Evolutionary conservation across 92 coral and sea anemone species (phyloP).

Genomic region (Ricordea florida): DNA sequence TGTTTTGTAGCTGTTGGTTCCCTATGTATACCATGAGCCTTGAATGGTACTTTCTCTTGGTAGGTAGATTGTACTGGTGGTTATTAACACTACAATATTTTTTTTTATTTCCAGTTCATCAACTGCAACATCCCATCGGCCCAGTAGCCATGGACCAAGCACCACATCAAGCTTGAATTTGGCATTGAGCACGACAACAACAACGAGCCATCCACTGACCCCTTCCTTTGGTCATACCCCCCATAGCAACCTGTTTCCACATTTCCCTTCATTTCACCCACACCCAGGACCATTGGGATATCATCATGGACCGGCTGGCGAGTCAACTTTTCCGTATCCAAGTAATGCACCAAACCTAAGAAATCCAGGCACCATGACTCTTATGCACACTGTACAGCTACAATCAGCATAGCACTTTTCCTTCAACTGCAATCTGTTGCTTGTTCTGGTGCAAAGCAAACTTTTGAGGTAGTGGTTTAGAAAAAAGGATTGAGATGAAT

Average conservation of each 20-base stretch:
- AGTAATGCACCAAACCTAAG: constrained; percentile 64
- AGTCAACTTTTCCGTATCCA: constrained; percentile 76
- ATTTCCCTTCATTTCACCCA: constrained; percentile 79
- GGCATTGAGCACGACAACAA: constrained; percentile 70
- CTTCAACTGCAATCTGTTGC: no score
- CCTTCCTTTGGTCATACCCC: constrained; percentile 72
- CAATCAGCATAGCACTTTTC: no score
- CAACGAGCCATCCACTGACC: constrained; percentile 78
- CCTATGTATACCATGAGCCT: no score
- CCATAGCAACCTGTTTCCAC: constrained; percentile 79
- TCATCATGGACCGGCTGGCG: constrained; percentile 76
- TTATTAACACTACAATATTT: no score
- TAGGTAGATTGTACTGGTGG: no score
- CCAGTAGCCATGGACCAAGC: constrained; percentile 60
- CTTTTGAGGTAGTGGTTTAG: no score
- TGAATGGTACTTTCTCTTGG: no score
- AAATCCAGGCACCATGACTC: constrained; percentile 11
- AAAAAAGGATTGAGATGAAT: no score
- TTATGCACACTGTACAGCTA: no score
- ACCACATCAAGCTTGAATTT: constrained; percentile 45
- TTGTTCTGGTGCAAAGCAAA: no score
- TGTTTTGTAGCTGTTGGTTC: no score
- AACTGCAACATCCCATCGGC: constrained; percentile 59
- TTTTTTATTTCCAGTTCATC: constrained; percentile 20
- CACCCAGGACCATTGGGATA: constrained; percentile 78